Base-by-base conservation (phyloP, 2,797 vertebrate genomes). In the Micrastur ruficollis region DNA sequence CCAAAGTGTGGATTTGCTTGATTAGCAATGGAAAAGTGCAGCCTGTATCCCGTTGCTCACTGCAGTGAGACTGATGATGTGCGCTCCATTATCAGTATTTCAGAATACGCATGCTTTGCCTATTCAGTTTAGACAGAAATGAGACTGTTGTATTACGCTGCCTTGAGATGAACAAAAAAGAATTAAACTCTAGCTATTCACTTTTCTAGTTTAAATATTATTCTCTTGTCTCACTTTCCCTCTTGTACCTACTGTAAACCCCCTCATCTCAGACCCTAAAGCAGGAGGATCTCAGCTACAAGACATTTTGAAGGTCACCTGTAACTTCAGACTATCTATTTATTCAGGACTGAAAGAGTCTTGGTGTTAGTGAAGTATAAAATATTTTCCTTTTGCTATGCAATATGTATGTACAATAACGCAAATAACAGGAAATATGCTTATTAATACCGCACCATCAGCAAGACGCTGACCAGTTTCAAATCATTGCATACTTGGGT, bases 381-480 rank as follows among this genome's bases (percentile, higher is more conserved):
- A 92, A 86, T 52, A 74, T 84, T 85, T 96, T 71, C 40, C 52
- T 85, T 94, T 81, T 84, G 65, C 74, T 92, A 59, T 74, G 76
- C 85, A 91, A 82, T 62, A 66, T 42, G 18, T 67, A 58, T 4
- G 1, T 9, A 86, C 8, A 72, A 5, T 32, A 86, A 89, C 8
- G 34, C 50, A 94, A 95, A 96, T 73, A 82, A 96, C 52, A 78
- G 92, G 49, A 95, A 91, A 88, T 50, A 90, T 36, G 47, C 56
- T 52, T 93, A 89, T 83, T 96, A 61, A 78, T 42, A 59, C 3
- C 73, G 63, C 59, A 66, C 26, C n/a, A 65, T 8, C 15, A 40
- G 53, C 67, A 67, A 71, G 46, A 46, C 13, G 21, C 32, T 72
- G 56, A 78, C 18, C n/a, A 27, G 47, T 59, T 91, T 67, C 67